Evolutionary conservation across 2,113 vertebrate genomes (phyloP).

Genomic region (Dasypus novemcinctus): DNA sequence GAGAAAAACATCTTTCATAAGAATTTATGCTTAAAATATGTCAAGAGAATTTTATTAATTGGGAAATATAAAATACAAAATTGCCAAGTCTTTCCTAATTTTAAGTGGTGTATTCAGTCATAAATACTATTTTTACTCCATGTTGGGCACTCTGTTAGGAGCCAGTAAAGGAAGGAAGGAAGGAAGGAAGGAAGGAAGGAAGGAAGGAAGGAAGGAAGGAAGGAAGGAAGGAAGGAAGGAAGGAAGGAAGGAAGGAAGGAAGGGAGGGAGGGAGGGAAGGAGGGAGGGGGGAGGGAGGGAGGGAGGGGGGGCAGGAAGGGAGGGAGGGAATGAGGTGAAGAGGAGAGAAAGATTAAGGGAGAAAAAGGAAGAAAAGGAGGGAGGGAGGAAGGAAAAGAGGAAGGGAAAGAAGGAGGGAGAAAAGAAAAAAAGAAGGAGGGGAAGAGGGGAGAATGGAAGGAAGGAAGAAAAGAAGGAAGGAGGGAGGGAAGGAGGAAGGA

Average conservation of each 20-base stretch:
- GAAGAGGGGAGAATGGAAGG: no score
- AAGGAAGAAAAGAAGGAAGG: accelerated
- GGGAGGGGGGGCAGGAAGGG: no score
- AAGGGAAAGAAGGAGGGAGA: accelerated
- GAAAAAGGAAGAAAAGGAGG: no score
- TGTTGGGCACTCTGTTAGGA: not conserved
- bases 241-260: accelerated
- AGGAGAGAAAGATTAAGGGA: no score
- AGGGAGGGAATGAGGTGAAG: no score
- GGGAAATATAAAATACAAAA: conserved; percentile 15
- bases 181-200: accelerated
- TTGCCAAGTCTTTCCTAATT: not conserved
- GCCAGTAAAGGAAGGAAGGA: not conserved
- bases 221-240: no score
- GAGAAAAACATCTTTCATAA: not conserved
- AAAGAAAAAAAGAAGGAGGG: not conserved
- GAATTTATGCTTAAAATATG: not conserved
- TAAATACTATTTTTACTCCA: not conserved
- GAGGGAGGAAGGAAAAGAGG: accelerated
- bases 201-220: no score
- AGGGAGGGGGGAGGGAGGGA: not conserved
- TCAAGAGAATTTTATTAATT: conserved; percentile 31
- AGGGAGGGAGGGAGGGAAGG: not conserved
- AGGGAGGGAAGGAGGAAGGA: not conserved
- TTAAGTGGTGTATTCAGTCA: not conserved